Conservation (phyloP, 2,888 invertebrate species). For the Orthosia incerta region DNA sequence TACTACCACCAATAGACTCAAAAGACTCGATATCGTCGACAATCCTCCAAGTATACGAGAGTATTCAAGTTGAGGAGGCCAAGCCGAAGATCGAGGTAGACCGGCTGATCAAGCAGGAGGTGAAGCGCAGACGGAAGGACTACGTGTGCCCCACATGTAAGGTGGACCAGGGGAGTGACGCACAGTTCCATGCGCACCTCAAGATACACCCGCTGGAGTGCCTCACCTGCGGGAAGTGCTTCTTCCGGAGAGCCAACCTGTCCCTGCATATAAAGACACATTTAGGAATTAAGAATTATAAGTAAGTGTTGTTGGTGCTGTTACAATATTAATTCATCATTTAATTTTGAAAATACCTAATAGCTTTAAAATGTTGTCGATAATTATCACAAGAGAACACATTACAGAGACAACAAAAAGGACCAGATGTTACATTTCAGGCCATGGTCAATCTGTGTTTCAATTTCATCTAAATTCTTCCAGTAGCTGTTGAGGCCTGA, state of each 20-base stretch:
- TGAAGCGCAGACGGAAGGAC: conserved; percentile 78
- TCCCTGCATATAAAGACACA: conserved; percentile 95
- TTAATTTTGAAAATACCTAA: background rate
- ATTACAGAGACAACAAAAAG: background rate
- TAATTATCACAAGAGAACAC: background rate
- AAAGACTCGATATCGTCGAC: conserved; percentile 79
- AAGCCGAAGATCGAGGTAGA: conserved; percentile 85
- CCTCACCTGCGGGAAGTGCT: conserved; percentile 95
- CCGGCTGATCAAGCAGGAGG: conserved; percentile 86
- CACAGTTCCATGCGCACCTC: conserved; percentile 93
- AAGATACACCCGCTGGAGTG: conserved; percentile 96
- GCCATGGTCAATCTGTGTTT: background rate
- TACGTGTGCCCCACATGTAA: conserved; percentile 86
- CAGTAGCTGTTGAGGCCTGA: no score
- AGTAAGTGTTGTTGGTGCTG: conserved; percentile 77
- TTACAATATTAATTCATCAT: background rate
- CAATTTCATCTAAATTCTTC: background rate
- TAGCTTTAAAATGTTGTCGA: background rate
- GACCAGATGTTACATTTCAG: background rate
- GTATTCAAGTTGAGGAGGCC: conserved; percentile 73
- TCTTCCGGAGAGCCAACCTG: conserved; percentile 93
- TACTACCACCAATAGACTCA: conserved; percentile 77
- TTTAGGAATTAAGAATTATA: conserved; percentile 94
- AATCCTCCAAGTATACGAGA: conserved; percentile 81
- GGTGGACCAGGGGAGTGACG: conserved; percentile 93